Evolutionary conservation across 2,888 invertebrate species (phyloP), one percentile per base, ranked within the genome.

Genomic region (Acleris emargana): DNA sequence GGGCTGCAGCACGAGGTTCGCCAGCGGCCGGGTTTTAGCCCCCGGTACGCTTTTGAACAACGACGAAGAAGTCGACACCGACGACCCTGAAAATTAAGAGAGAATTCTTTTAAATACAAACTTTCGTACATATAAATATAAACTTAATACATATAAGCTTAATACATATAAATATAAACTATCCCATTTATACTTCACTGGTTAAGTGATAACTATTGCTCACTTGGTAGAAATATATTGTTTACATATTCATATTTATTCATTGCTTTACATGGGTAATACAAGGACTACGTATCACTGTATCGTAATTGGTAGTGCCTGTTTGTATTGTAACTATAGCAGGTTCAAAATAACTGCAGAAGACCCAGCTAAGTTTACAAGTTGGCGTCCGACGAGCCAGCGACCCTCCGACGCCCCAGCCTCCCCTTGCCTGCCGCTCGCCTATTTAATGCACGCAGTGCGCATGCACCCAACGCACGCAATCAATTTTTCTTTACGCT

Each of bases 401-500:
- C 88, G 87, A 87, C 89, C 88, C 90, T 91, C 90, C 91, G 80
- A 83, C 82, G 86, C 84, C 83, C 79, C 80, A 79, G 80, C 77
- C 78, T 79, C 79, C 79, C 79, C 73, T 22, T 20, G 58, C 81
- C 75, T 78, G 68, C 73, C 75, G 13, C 13, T 75, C 73, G 74
- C 73, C 69, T 74, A 74, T 42, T 73, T 76, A 69, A 76, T 76
- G 77, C 77, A 74, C 79, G 84, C 82, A 87, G 89, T 91, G 88
- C 91, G 91, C 91, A 91, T 90, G 91, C 82, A 89, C 90, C 73
- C 72, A 73, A 72, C 76, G 75, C 74, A 77, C 78, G 81, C 80
- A 84, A 87, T 85, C 81, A 80, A 85, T 84, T 85, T 86, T 84
- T 83, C 82, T 59, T 59, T 22, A 38, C 28, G 43, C 17, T 13